A percentile compares a stretch with the other conserved stretches of the same genome.
Conservation (phyloP, 2,797 vertebrate species). For the Sparus aurata region DNA sequence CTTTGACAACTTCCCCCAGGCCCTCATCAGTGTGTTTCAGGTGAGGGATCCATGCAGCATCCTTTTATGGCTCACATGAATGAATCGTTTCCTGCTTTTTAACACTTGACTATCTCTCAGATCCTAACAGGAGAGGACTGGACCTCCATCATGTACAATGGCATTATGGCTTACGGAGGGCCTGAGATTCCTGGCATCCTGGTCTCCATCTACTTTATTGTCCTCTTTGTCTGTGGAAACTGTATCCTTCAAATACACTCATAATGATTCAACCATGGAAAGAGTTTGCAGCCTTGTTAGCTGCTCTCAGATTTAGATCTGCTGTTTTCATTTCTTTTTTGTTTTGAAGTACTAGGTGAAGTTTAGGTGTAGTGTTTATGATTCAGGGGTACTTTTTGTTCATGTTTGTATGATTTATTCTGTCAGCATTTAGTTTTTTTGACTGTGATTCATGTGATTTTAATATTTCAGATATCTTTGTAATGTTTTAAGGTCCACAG, state of each 20-base stretch:
- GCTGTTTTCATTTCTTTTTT: too few relatives aligned
- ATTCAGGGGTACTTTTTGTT: too few relatives aligned
- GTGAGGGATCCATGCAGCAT: slow-evolving; percentile 70
- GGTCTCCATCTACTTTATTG: slow-evolving; percentile 95
- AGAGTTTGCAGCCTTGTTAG: background rate
- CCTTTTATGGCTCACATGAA: background rate
- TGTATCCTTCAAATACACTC: slow-evolving; percentile 91
- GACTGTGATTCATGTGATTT: too few relatives aligned
- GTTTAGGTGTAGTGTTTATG: too few relatives aligned
- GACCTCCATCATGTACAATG: slow-evolving; percentile 96
- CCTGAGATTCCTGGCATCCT: slow-evolving; percentile 94
- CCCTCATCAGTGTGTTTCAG: slow-evolving; percentile 98
- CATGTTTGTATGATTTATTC: too few relatives aligned
- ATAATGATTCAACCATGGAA: background rate
- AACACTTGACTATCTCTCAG: slow-evolving; percentile 74
- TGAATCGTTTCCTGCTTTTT: background rate
- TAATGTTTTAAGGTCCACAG: too few relatives aligned
- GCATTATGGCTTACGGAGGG: slow-evolving; percentile 96
- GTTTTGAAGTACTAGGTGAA: too few relatives aligned
- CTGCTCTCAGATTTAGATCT: background rate
- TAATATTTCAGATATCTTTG: too few relatives aligned
- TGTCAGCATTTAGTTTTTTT: background rate
- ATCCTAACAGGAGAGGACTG: slow-evolving; percentile 97
- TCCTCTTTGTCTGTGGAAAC: slow-evolving; percentile 96
- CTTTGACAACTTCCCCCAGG: slow-evolving; percentile 97